Conservation (phyloP, 2,888 invertebrate genomes). For the Drosophila quasianomalipes region DNA sequence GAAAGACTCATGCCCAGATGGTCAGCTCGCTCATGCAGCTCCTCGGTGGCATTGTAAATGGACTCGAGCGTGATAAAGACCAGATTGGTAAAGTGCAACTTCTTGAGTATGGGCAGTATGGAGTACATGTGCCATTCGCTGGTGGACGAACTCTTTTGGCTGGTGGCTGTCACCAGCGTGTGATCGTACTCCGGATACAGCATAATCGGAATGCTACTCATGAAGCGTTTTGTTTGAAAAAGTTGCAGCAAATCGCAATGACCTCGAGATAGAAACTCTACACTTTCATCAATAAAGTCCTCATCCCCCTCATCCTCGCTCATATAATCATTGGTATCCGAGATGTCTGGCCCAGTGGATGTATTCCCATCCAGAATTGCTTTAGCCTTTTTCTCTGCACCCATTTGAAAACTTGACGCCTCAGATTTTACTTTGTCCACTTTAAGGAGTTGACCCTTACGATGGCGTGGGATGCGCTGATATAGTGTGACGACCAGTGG, state of each 20-base stretch:
- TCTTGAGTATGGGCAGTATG: conserved; percentile 74
- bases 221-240: conserved; percentile 65
- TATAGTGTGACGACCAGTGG: conserved; percentile 74
- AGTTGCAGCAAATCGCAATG: conserved; percentile 67
- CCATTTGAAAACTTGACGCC: neutral
- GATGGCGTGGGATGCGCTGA: conserved; percentile 62
- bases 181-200: conserved; percentile 56
- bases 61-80: conserved; percentile 75
- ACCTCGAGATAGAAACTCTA: conserved; percentile 64
- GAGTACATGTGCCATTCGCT: conserved; percentile 79
- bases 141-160: conserved; percentile 45
- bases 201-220: conserved; percentile 45
- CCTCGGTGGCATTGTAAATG: conserved; percentile 66
- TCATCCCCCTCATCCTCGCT: conserved; percentile 20
- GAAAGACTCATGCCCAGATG: conserved; percentile 57
- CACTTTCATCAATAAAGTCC: conserved; percentile 38
- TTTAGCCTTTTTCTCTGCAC: neutral
- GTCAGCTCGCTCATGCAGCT: conserved; percentile 33
- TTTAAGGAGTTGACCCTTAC: conserved; percentile 8
- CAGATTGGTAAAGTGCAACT: conserved; percentile 66
- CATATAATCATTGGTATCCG: neutral
- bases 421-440: neutral
- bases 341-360: neutral
- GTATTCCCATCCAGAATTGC: neutral
- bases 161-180: conserved; percentile 4